Evolutionary conservation across 2,113 vertebrate genomes (phyloP).

Genomic region (Chinchilla lanigera): DNA sequence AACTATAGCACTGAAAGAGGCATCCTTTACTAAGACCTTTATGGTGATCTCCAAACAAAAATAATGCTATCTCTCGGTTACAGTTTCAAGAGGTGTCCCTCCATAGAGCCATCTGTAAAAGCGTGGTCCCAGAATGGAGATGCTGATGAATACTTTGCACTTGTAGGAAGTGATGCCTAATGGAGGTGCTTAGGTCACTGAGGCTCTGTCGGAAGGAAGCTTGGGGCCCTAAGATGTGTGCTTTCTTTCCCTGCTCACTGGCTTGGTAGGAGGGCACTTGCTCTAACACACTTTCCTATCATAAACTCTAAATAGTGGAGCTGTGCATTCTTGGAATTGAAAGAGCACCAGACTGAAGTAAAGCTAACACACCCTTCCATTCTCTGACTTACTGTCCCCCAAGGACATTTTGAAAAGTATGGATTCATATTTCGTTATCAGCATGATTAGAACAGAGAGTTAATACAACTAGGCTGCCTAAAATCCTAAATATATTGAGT

Average conservation of each 20-base stretch:
- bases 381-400: accelerated
- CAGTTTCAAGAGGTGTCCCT: not conserved
- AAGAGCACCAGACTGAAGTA: not conserved
- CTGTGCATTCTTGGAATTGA: not conserved
- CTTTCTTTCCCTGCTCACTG: not conserved
- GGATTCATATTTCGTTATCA: not conserved
- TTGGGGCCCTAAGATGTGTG: accelerated
- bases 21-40: not conserved
- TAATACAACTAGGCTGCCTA: not conserved
- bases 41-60: not conserved
- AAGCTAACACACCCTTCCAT: not conserved
- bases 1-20: not conserved
- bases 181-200: not conserved
- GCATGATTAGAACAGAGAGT: not conserved
- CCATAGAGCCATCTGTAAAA: not conserved
- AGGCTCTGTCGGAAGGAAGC: not conserved
- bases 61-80: not conserved
- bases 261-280: not conserved
- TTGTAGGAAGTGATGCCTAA: not conserved
- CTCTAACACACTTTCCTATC: too few species aligned
- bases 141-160: too few species aligned
- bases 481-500: not conserved
- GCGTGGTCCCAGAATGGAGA: not conserved
- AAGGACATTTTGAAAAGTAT: not conserved
- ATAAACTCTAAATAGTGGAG: not conserved